Base-by-base conservation (phyloP, 1,140 invertebrate genomes). In the Bactericera cockerelli region DNA sequence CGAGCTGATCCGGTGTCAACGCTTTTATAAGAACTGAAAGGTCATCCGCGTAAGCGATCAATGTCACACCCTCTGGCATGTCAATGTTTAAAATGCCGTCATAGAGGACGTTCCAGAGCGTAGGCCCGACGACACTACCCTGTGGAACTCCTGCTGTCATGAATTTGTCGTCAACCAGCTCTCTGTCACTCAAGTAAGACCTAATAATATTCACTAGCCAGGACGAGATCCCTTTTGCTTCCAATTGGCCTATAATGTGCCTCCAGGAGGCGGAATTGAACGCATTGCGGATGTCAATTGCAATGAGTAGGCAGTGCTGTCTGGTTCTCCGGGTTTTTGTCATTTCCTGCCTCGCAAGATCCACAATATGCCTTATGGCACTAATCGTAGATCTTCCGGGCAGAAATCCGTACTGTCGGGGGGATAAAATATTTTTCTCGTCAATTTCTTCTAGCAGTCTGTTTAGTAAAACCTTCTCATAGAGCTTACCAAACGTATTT, bases 31-130 rank as follows among this genome's bases (percentile, higher is more conserved):
- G 24, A 1, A 58, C 16, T 0, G 57, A 36, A 8, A 58, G 14
- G 31, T 58, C 33, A 13, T 58, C 57, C 6, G 57, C 57, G 19
- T 39, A 58, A 10, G 24, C 57, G 26, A 38, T 22, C 8, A 38
- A 10, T 13, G 19, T 3, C 1, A 39, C 16, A 3, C 8, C 58
- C 24, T 54, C 38, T 16, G 25, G 2, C 24, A 54, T n/a, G 1
- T 21, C 4, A 6, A 25, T 39, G 1, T 16, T n/a, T n/a, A 59
- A 16, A 19, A 59, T 2, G 14, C n/a, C 25, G 14, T 59, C 38
- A 10, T 59, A 59, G 14, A 59, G 24, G 28, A 59, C 53, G 13
- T 59, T 59, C 42, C 58, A 59, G 16, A 59, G 42, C 1, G 26
- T 26, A 1, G 58, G 58, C 0, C 42, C 58, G 4, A 25, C 4